Conservation (phyloP, 2,888 invertebrate genomes). For the Luffia ferchaultella region DNA sequence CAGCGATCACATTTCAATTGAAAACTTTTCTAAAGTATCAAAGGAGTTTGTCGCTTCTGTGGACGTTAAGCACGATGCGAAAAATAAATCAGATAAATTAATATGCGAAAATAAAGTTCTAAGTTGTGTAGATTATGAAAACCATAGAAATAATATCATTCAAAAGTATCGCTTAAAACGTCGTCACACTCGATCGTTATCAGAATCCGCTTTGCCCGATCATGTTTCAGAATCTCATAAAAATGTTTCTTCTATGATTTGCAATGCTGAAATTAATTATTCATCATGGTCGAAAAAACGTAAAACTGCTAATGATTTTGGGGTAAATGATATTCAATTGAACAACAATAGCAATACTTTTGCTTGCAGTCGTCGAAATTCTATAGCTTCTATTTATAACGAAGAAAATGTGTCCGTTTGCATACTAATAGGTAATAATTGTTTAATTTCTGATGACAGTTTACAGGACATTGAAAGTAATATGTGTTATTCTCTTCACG, state of each 20-base stretch:
- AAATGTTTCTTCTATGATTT: slow-evolving; percentile 19
- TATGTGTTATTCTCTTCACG: slow-evolving; percentile 12
- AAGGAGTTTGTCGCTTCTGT: too few relatives aligned
- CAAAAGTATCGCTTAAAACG: background rate
- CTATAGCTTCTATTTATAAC: slow-evolving; percentile 40
- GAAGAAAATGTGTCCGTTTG: slow-evolving; percentile 50
- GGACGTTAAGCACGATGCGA: too few relatives aligned
- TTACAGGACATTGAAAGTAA: slow-evolving; percentile 14
- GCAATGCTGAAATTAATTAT: too few relatives aligned
- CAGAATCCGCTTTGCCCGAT: slow-evolving; percentile 26
- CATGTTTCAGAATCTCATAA: slow-evolving; percentile 31
- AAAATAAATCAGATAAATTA: too few relatives aligned
- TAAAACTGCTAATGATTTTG: background rate
- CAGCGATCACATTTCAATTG: too few relatives aligned
- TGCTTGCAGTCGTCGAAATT: slow-evolving; percentile 45
- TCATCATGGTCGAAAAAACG: slow-evolving; percentile 29
- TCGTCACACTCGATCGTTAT: background rate
- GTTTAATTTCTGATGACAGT: slow-evolving; percentile 28
- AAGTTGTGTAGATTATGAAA: too few relatives aligned
- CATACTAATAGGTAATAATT: slow-evolving; percentile 47
- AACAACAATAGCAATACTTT: slow-evolving; percentile 28
- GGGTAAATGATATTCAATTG: too few relatives aligned
- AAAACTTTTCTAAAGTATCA: too few relatives aligned
- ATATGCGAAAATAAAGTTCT: too few relatives aligned
- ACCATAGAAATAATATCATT: background rate